Evolutionary conservation across 23 tunicate species (phyloP).

Genomic region (Phallusia fumigata): DNA sequence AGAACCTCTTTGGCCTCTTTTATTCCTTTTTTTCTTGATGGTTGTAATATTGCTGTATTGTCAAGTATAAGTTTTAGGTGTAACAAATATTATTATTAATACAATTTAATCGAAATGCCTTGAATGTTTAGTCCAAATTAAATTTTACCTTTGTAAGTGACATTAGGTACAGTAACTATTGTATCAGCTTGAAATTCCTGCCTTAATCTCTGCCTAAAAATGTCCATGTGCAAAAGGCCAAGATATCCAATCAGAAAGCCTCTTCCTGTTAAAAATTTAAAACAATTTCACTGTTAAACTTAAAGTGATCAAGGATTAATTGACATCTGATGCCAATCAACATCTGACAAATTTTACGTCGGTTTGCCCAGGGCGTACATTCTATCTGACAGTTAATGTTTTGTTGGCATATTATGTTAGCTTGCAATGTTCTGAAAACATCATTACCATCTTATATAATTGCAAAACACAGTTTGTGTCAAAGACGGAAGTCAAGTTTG

Average conservation of each 20-base stretch:
- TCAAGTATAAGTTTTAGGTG: no score
- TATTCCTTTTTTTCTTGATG: conserved; percentile 16
- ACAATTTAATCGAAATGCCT: background rate
- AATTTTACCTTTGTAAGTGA: conserved; percentile 80
- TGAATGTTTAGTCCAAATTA: no score
- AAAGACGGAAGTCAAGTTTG: no score
- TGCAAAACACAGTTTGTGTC: no score
- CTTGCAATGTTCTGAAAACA: no score
- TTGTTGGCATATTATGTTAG: no score
- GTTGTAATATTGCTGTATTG: conserved; percentile 48
- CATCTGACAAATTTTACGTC: no score
- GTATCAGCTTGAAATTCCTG: conserved; percentile 76
- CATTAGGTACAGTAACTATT: conserved; percentile 72
- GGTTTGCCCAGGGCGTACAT: no score
- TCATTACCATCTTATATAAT: no score
- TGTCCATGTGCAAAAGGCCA: conserved; percentile 92
- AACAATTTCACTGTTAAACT: background rate
- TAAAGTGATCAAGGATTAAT: no score
- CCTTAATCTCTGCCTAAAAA: conserved; percentile 74
- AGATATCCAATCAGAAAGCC: conserved; percentile 91
- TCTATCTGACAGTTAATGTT: no score
- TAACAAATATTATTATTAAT: background rate
- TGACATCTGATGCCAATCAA: no score
- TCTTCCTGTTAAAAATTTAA: conserved; percentile 31
- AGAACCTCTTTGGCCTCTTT: conserved; percentile 42